A percentile compares a stretch with the other conserved stretches of the same genome.
These are phyloP conservation scores for Semaprochilodus insignis DNA, from an alignment of 2,797 vertebrate genomes.

Conservation along the genomic window DNA sequence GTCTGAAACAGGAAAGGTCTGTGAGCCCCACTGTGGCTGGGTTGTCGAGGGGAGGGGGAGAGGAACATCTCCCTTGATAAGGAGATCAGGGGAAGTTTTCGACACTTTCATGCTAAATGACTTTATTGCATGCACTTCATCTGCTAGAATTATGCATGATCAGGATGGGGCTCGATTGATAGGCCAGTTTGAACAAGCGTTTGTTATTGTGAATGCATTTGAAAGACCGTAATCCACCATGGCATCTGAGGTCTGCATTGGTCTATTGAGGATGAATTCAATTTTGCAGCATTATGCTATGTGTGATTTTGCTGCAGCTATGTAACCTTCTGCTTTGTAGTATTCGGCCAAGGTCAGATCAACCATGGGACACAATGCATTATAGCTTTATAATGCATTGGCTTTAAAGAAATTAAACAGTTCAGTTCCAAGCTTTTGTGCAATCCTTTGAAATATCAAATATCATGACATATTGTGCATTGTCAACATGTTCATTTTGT, in stretches of 20 bases:
- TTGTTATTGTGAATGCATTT: constrained; percentile 4
- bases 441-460: too few relatives aligned
- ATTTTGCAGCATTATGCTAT: neutral
- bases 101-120: constrained; percentile 8
- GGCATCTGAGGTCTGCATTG: neutral
- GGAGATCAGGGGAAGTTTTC: constrained; percentile 12
- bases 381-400: neutral
- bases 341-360: neutral
- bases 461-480: neutral
- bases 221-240: neutral
- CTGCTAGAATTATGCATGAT: constrained; percentile 4
- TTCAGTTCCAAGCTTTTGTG: too few relatives aligned
- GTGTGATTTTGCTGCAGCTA: neutral
- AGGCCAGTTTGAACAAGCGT: constrained; percentile 6
- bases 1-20: constrained; percentile 24
- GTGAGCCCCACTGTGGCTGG: constrained; percentile 14
- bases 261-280: neutral
- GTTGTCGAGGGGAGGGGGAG: neutral
- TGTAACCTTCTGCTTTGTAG: neutral
- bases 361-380: neutral
- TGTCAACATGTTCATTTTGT: too few relatives aligned
- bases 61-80: constrained; percentile 21
- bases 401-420: too few relatives aligned
- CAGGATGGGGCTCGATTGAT: constrained; percentile 8
- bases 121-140: neutral